Base-by-base conservation (phyloP, 2,888 invertebrate species). In the Pristionchus arcanus region DNA sequence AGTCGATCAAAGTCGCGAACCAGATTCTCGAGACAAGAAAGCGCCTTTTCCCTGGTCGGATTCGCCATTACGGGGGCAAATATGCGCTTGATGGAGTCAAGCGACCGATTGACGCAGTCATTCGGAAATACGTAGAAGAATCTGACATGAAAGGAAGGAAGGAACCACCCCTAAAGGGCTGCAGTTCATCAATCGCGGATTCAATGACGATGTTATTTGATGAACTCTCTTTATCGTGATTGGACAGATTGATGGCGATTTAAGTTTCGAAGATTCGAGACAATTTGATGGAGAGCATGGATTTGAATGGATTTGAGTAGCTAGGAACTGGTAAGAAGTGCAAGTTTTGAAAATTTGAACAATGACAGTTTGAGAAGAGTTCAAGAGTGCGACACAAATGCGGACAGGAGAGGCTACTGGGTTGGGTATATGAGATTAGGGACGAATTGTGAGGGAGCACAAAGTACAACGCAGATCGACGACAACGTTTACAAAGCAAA, bases 191-290 rank as follows among this genome's bases (percentile, higher is more conserved):
- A n/a, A n/a, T n/a, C n/a, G n/a, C 3, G 13, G 59, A 59, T 63
- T 11, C 5, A 4, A 63, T 21, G 7, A n/a, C 25, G n/a, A n/a
- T 25, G n/a, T 19, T 21, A 9, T 55, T 55, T 55, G n/a, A 63
- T 63, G 63, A 63, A 63, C 63, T 63, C 63, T 63, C 63, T 63
- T 63, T 63, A 63, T 63, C 63, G n/a, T 63, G 63, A 63, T 25
- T 1, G 25, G 25, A 21, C 42, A 42, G 25, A n/a, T 63, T 63
- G 21, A 55, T 63, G 21, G 63, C 25, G 63, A 63, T 21, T 21
- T 11, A 21, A 55, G 42, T 13, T 49, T 63, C 7, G n/a, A 21
- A 63, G n/a, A 63, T 63, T 11, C 63, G n/a, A n/a, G n/a, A 49
- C 42, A 49, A 63, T 63, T 63, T 63, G 25, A 59, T 19, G 55